These are phyloP conservation scores for Hepsetus odoe DNA, from an alignment of 2,113 vertebrate genomes.

Conservation along the genomic window DNA sequence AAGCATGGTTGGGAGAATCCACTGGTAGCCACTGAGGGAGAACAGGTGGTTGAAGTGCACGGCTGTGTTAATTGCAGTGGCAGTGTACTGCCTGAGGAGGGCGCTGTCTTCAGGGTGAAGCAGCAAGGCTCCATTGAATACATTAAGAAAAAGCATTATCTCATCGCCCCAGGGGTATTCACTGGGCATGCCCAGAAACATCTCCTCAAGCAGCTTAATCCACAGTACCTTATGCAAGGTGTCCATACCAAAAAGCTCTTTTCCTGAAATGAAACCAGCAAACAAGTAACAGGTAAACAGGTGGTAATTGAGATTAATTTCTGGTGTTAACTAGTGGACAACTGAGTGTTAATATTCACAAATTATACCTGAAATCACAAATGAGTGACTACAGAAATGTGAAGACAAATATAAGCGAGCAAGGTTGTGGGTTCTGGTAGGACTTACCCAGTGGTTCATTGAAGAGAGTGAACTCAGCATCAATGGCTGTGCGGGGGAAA, in stretches of 20 bases:
- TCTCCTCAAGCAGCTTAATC: slow-evolving; percentile 98
- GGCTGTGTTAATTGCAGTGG: slow-evolving; percentile 95
- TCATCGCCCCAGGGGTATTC: slow-evolving; percentile 98
- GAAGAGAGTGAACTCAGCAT: slow-evolving; percentile 95
- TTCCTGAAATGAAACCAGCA: slow-evolving; percentile 75
- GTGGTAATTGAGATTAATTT: background rate
- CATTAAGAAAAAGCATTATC: slow-evolving; percentile 98
- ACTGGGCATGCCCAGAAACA: slow-evolving; percentile 98
- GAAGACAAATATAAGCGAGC: background rate
- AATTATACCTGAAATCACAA: background rate
- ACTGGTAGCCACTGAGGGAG: slow-evolving; percentile 97
- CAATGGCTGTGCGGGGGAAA: slow-evolving; percentile 93
- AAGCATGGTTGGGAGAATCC: slow-evolving; percentile 97
- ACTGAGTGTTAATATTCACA: background rate
- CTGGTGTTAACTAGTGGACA: background rate
- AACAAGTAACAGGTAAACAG: background rate
- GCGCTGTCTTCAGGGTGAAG: slow-evolving; percentile 96
- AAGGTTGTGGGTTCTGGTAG: background rate
- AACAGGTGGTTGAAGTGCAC: slow-evolving; percentile 99
- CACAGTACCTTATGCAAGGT: slow-evolving; percentile 97
- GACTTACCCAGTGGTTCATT: slow-evolving; percentile 88
- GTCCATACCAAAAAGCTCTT: slow-evolving; percentile 95
- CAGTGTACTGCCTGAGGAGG: slow-evolving; percentile 92
- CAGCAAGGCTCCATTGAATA: slow-evolving; percentile 95
- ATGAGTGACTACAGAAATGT: background rate